Conservation (phyloP, 2,113 vertebrate genomes). For the Columba janthina region DNA sequence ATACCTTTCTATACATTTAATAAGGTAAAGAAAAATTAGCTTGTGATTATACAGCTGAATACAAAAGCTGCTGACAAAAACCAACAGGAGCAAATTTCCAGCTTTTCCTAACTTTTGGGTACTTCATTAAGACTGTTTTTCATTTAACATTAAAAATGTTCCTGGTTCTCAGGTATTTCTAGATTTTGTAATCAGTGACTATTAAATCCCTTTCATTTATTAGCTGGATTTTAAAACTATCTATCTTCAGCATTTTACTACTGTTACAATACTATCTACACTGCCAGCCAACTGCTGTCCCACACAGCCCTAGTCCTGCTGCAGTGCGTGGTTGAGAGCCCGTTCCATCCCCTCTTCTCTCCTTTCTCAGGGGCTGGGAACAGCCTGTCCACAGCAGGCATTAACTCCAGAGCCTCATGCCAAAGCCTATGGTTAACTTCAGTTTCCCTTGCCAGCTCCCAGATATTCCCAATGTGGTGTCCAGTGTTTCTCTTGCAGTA, state of each 20-base stretch:
- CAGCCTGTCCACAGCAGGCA: background rate
- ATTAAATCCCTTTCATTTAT: background rate
- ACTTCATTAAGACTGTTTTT: background rate
- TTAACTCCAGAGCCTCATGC: background rate
- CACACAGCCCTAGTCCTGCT: background rate
- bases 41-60: background rate
- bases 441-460: background rate
- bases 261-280: background rate
- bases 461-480: background rate
- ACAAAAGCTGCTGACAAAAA: background rate
- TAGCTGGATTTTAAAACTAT: background rate
- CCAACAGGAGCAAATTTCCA: background rate
- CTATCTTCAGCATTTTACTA: background rate
- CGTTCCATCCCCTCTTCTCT: background rate
- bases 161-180: background rate
- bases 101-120: background rate
- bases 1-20: background rate
- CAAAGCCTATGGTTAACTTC: background rate
- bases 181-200: background rate
- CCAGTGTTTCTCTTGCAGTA: background rate
- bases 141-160: background rate
- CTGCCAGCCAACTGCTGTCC: background rate
- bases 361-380: background rate
- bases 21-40: background rate
- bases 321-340: background rate